A percentile compares a stretch with the other conserved stretches of the same genome.
Evolutionary conservation across 2,113 vertebrate species (phyloP).

Genomic region (Galemys pyrenaicus): DNA sequence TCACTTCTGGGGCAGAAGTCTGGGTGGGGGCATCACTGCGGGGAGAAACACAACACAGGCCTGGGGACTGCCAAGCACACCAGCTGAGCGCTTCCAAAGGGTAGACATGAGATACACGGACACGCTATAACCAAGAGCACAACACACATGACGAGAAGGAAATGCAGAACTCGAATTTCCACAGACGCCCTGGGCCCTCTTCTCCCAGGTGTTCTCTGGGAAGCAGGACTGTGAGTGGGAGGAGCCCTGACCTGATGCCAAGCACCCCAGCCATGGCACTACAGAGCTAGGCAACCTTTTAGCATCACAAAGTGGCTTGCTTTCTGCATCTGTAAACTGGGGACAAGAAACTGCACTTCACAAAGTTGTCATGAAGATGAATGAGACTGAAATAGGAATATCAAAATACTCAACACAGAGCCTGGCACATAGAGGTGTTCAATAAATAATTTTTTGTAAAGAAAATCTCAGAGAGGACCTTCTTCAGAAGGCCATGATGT

Average conservation of each 20-base stretch:
- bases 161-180: not conserved
- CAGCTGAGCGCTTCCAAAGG: not conserved
- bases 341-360: not conserved
- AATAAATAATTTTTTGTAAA: conserved; percentile 53
- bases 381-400: not conserved
- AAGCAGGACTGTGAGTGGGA: not conserved
- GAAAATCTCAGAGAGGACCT: conserved; percentile 15
- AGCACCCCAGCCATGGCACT: not conserved
- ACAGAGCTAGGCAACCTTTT: accelerated
- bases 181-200: not conserved
- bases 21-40: not conserved
- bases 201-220: not conserved
- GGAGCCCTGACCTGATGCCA: not conserved
- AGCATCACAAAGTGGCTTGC: not conserved
- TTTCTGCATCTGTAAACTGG: not conserved
- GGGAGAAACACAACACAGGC: not conserved
- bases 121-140: not conserved
- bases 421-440: conserved; percentile 39
- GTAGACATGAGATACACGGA: not conserved
- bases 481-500: not conserved
- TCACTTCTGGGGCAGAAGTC: not conserved
- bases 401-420: conserved; percentile 23
- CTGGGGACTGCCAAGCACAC: not conserved
- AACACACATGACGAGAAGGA: not conserved
- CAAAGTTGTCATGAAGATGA: not conserved